A percentile compares a stretch with the other conserved stretches of the same genome.
Evolutionary conservation across 2,113 vertebrate genomes (phyloP).

Genomic region (Parus major): DNA sequence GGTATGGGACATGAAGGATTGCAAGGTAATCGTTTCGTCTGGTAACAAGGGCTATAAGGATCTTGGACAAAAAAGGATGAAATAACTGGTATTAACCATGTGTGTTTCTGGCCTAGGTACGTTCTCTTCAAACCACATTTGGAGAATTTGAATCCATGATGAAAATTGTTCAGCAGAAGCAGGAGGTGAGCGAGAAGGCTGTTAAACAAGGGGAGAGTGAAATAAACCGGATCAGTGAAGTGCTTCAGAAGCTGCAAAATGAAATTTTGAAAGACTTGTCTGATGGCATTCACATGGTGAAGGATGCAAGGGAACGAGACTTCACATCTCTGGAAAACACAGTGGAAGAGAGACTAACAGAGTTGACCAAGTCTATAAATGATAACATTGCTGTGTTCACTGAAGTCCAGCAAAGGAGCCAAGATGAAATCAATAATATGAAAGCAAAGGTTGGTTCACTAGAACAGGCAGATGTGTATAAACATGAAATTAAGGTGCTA

Average conservation of each 20-base stretch:
- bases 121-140: slow-evolving; percentile 77
- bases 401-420: slow-evolving; percentile 84
- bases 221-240: slow-evolving; percentile 85
- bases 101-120: slow-evolving; percentile 78
- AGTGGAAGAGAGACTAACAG: slow-evolving; percentile 88
- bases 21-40: fast-evolving
- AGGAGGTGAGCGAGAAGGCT: slow-evolving; percentile 78
- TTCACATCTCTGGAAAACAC: slow-evolving; percentile 90
- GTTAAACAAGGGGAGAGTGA: slow-evolving; percentile 85
- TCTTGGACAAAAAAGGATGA: neutral
- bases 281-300: slow-evolving; percentile 88
- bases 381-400: slow-evolving; percentile 89
- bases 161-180: slow-evolving; percentile 80
- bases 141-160: slow-evolving; percentile 84
- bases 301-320: slow-evolving; percentile 87
- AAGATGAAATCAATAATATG: slow-evolving; percentile 84
- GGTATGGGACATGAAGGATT: neutral
- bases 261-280: slow-evolving; percentile 90
- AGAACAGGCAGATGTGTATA: slow-evolving; percentile 67
- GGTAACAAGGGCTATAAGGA: neutral
- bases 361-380: slow-evolving; percentile 88
- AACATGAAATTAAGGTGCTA: slow-evolving; percentile 79
- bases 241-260: slow-evolving; percentile 92
- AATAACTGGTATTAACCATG: neutral
- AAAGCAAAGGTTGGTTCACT: slow-evolving; percentile 80